Evolutionary conservation across 2,888 invertebrate genomes (phyloP), one percentile per base, ranked within the genome.

Genomic region (Micoletzkya japonica): DNA sequence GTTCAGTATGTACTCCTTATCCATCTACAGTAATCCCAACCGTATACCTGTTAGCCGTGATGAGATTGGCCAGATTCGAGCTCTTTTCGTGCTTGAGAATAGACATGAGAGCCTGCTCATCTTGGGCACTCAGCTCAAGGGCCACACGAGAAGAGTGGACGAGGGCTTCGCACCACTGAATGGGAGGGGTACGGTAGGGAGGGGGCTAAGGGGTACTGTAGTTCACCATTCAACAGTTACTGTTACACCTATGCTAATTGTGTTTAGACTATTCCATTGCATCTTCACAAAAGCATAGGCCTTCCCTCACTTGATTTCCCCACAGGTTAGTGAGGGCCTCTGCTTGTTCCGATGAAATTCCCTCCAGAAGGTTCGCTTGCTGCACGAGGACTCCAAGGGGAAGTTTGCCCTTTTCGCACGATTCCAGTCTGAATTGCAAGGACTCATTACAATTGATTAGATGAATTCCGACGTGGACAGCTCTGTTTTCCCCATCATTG

Each of bases 291-390:
- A n/a, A n/a, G n/a, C n/a, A n/a, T n/a, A n/a, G n/a, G n/a, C n/a
- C n/a, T n/a, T n/a, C n/a, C n/a, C n/a, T 14, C 30, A 64, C 64
- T 52, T 64, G 50, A 32, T 72, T 44, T 54, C 61, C 61, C 36
- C 68, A 66, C 4, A 68, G 30, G 24, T 68, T 54, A 1, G 24
- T 32, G 24, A 72, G 52, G 32, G 59, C 61, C 36, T 68, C 68
- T 4, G 72, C 68, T 26, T 68, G 72, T 6, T 72, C 72, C 4
- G 59, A 67, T 2, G 67, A 37, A 24, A 56, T 57, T 37, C 67
- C 67, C 44, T 56, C 56, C 57, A 67, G 57, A 1, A 54, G 64
- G 36, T 64, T 52, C 20, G 64, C 64, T 28, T 64, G 52, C 10
- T 52, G 52, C 7, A 64, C 52, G 34, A 64, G 64, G 26, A 52